Evolutionary conservation across 2,888 invertebrate genomes (phyloP), one percentile per base, ranked within the genome.

Genomic region (Crioceris asparagi): DNA sequence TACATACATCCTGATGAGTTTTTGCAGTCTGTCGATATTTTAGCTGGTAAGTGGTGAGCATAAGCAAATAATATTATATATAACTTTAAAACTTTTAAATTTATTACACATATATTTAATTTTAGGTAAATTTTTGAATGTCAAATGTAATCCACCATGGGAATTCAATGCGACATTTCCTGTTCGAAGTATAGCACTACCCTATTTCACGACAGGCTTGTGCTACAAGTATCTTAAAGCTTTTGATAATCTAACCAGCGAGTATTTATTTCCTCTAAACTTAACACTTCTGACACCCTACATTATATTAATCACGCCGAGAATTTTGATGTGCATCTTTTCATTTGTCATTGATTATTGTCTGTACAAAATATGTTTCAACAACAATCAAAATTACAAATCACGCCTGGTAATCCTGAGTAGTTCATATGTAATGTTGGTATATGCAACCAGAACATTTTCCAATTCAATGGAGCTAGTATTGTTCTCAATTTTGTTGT

Each of bases 1-100:
- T 96, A 94, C 58, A 84, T 96, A 51, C 94, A 96, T 66, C 94
- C 94, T 0, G 94, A 96, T 66, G 94, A 96, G 64, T 92, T 83
- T 64, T 93, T 93, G 60, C 94, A 96, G 63, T 84, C 87, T 17
- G 71, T 86, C 8, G 94, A 96, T 71, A 77, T 91, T 38, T 72
- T 90, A 50, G 83, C 86, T 52, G 90, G 92, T 91, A 66, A 59
- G 59, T 8, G 15, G 7, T 3, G 15, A 27, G 15, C 12, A 8
- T 3, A 14, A 11, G 31, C 8, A n/a, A 19, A 8, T 19, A 32
- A 6, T 17, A n/a, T n/a, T n/a, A n/a, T n/a, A n/a, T n/a, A n/a
- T n/a, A n/a, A n/a, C n/a, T n/a, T n/a, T n/a, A n/a, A n/a, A n/a
- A n/a, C n/a, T n/a, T n/a, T n/a, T n/a, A n/a, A n/a, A n/a, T n/a